Evolutionary conservation across 2,888 invertebrate genomes (phyloP).

Genomic region (Venustoraphidia nigricollis): DNA sequence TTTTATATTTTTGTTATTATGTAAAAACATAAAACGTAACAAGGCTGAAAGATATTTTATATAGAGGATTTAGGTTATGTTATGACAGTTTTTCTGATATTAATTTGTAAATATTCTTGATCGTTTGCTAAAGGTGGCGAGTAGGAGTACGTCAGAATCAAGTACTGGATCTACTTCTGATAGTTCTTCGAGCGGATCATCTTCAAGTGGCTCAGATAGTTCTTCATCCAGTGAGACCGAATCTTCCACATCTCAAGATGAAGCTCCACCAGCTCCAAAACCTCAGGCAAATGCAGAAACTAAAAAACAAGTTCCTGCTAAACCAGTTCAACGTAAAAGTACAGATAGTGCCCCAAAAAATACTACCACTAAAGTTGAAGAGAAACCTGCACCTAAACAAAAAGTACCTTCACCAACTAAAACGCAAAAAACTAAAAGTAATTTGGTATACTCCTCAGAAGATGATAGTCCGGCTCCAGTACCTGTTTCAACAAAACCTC

Average conservation of each 20-base stretch:
- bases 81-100: no score
- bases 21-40: no score
- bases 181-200: constrained; percentile 49
- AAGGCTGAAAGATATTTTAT: no score
- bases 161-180: constrained; percentile 52
- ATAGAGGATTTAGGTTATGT: no score
- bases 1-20: no score
- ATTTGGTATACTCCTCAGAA: constrained; percentile 41
- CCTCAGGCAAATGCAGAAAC: constrained; percentile 19
- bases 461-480: constrained; percentile 35
- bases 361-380: constrained; percentile 3
- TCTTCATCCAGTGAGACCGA: constrained; percentile 58
- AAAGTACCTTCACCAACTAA: constrained; percentile 16
- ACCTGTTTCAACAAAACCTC: constrained; percentile 23
- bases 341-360: constrained; percentile 15
- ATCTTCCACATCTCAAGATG: constrained; percentile 40
- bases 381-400: constrained; percentile 10
- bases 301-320: constrained; percentile 22
- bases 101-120: no score
- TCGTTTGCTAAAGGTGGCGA: constrained; percentile 25
- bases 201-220: constrained; percentile 52
- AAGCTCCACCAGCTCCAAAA: constrained; percentile 17
- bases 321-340: constrained; percentile 23
- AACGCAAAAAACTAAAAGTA: constrained; percentile 25
- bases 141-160: constrained; percentile 40